Evolutionary conservation across 2,113 vertebrate species (phyloP).

Genomic region (Coreoperca whiteheadi): DNA sequence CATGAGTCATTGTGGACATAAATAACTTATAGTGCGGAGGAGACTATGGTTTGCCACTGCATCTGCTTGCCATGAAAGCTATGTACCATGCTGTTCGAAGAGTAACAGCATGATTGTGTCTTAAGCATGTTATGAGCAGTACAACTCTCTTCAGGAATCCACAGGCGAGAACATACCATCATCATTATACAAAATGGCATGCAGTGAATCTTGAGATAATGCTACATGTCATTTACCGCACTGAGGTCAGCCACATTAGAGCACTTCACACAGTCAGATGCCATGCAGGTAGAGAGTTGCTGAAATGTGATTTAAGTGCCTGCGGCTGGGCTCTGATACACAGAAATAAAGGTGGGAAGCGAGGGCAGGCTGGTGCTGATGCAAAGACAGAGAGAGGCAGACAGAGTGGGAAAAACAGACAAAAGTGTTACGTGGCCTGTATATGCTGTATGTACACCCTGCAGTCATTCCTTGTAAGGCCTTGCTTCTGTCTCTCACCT

Average conservation of each 20-base stretch:
- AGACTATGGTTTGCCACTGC: neutral
- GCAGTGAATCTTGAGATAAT: neutral
- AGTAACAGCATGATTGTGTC: neutral
- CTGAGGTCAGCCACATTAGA: neutral
- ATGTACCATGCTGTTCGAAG: neutral
- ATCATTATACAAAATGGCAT: neutral
- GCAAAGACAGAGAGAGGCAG: slow-evolving; percentile 35
- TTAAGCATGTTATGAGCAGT: neutral
- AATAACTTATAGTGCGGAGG: slow-evolving; percentile 44
- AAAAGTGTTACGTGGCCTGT: slow-evolving; percentile 4
- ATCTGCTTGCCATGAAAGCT: neutral
- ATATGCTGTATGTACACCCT: slow-evolving; percentile 40
- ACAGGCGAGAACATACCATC: neutral
- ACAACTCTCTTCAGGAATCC: neutral
- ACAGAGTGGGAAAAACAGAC: neutral
- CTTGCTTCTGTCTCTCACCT: slow-evolving; percentile 36
- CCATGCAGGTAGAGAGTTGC: neutral
- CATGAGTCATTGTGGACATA: slow-evolving; percentile 45
- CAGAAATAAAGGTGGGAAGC: neutral
- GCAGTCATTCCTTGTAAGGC: slow-evolving; percentile 52
- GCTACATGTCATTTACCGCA: neutral
- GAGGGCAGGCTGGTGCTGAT: neutral
- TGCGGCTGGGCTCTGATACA: neutral
- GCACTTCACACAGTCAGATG: neutral
- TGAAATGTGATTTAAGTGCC: slow-evolving; percentile 9